Conservation (phyloP, 2,797 vertebrate species). For the Esox masquinongy region DNA sequence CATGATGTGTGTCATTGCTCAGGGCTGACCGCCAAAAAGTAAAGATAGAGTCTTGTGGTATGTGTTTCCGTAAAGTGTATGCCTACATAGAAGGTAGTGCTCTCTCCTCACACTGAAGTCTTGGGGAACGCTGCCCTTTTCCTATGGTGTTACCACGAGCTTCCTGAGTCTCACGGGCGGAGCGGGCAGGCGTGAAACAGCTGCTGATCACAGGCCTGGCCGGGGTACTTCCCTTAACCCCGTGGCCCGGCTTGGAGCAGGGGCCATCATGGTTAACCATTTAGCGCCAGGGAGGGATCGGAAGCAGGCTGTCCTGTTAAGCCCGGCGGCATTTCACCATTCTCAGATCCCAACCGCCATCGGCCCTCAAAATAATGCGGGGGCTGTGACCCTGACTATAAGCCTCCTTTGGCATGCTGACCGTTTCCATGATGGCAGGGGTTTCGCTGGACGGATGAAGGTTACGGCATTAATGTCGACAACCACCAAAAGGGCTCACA, state of each 20-base stretch:
- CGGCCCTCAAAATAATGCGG: constrained; percentile 65
- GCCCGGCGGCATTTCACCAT: constrained; percentile 61
- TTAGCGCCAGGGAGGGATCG: constrained; percentile 62
- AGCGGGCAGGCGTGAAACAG: constrained; percentile 51
- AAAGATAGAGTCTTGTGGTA: not conserved
- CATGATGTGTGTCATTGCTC: not conserved
- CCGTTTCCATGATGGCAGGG: constrained; percentile 68
- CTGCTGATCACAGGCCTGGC: constrained; percentile 71
- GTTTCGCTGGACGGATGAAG: constrained; percentile 28
- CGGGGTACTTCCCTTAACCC: constrained; percentile 65
- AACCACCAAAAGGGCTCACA: not conserved
- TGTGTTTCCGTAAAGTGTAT: constrained; percentile 4
- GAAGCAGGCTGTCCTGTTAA: constrained; percentile 72
- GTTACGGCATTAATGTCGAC: not conserved
- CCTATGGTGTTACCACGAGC: constrained; percentile 56
- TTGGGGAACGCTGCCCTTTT: constrained; percentile 40
- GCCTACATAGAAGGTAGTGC: not conserved
- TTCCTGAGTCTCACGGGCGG: constrained; percentile 48
- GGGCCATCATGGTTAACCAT: constrained; percentile 57
- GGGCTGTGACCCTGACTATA: constrained; percentile 31
- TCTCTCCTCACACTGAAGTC: not conserved
- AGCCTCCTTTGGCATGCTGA: constrained; percentile 47
- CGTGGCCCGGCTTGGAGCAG: constrained; percentile 56
- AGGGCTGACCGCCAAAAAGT: not conserved
- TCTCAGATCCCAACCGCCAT: constrained; percentile 61